phyloP scores from a whole-genome alignment of 2,113 vertebrate genomes.

The Antennarius striatus region DNA sequence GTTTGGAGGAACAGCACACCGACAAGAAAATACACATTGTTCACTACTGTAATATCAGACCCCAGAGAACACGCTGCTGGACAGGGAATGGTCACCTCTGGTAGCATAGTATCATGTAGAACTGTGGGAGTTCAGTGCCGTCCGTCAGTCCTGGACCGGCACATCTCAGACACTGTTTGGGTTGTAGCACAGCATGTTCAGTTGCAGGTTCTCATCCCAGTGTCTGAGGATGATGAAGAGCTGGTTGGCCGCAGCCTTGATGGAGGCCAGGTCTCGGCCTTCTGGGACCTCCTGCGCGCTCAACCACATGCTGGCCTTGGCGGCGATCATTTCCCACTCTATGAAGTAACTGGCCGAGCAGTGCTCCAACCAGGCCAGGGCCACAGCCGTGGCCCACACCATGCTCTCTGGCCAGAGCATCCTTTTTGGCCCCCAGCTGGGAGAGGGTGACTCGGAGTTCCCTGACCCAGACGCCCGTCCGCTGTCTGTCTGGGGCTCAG shows the following conservation, averaged over 20 bases:
- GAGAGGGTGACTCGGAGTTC: not conserved
- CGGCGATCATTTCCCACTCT: conserved; percentile 94
- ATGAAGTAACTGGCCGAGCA: conserved; percentile 90
- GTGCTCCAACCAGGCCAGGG: conserved; percentile 95
- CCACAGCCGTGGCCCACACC: conserved; percentile 93
- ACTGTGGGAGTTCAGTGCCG: conserved; percentile 15
- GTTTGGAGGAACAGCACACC: conserved; percentile 58
- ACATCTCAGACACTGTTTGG: conserved; percentile 83
- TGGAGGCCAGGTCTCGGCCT: conserved; percentile 76
- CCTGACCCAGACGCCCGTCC: conserved; percentile 41
- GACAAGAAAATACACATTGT: conserved; percentile 49
- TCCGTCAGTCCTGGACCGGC: not conserved
- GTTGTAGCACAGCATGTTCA: conserved; percentile 96
- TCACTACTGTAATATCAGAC: conserved; percentile 61
- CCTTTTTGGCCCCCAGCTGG: conserved; percentile 48
- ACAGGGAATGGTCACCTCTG: conserved; percentile 42
- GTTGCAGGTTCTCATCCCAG: conserved; percentile 96
- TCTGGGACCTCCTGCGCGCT: conserved; percentile 84
- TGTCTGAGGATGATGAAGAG: conserved; percentile 95
- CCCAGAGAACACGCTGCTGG: conserved; percentile 39
- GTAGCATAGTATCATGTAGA: conserved; percentile 63
- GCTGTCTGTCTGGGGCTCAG: conserved; percentile 49
- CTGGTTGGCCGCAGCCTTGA: conserved; percentile 91
- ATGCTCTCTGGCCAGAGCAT: conserved; percentile 79
- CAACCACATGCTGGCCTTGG: conserved; percentile 93